Base-by-base conservation (phyloP, 2,113 vertebrate genomes). In the Piprites chloris region DNA sequence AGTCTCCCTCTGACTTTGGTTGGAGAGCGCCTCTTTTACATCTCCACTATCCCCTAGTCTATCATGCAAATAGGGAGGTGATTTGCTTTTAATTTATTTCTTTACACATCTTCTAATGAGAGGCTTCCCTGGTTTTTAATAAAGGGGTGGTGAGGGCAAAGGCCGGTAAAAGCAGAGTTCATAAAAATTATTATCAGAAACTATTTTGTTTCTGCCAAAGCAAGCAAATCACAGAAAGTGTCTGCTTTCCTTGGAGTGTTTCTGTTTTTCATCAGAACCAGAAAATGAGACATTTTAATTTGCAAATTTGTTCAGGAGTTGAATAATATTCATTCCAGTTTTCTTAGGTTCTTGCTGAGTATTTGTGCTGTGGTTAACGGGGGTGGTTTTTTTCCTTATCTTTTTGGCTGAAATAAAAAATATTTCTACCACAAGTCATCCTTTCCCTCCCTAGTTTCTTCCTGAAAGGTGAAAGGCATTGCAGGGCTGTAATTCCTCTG, bases 251-350 rank as follows among this genome's bases (percentile, higher is more conserved):
- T 79, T 69, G 14, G 16, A 87, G 85, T 53, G 71, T 62, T 94
- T 95, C 95, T 94, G 94, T 3, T 90, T 95, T 95, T 76, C 66
- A 94, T 97, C 95, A 94, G 94, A 95, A 69, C 46, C 47, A 62
- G 89, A 95, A 95, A 96, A 94, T 93, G 78, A 91, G 87, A 83
- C 89, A 69, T 83, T 96, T 94, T 87, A 85, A 94, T 94, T 95
- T 83, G 30, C 33, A 85, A 14, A 87, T 96, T 69, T 87, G n/a
- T 82, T 83, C 39, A 42, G 84, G 65, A 92, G 66, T 82, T 91
- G 81, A 68, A 72, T 32, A 87, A 72, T 41, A 85, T 62, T 87
- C 85, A 44, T 95, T 95, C 85, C 93, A 76, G 21, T 87, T 96
- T 94, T 76, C 66, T 71, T 79, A 58, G 30, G 42, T 73, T 79